Evolutionary conservation across 2,797 vertebrate genomes (phyloP), one percentile per base, ranked within the genome.

Genomic region (Artibeus lituratus): DNA sequence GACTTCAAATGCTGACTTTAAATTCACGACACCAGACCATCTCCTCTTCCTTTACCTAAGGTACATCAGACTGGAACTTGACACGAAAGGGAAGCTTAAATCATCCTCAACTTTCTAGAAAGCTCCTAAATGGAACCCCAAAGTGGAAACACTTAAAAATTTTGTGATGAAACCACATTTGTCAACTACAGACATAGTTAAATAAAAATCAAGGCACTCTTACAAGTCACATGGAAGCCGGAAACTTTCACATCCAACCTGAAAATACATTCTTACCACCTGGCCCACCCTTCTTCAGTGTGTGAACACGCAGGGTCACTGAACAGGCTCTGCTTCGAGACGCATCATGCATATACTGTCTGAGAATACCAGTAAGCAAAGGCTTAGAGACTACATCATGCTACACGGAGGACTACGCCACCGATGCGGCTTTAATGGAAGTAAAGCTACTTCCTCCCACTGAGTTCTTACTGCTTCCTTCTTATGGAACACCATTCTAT

Each of bases 51-150:
- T 98, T 98, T 98, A 98, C 97, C 96, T 94, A 97, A 97, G 70
- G 92, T 91, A 70, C 59, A 77, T 94, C 97, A 97, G 97, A 97
- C 96, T 94, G 91, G 96, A 98, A 97, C 87, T 24, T 76, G 97
- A 94, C 59, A 67, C 65, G 98, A 97, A 98, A 98, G 98, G 98
- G 98, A 99, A 98, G 98, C 97, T 94, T 97, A 98, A 97, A 98
- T 98, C 83, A 97, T 65, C 62, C 84, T 95, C 85, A 72, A 93
- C 95, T 97, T 98, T 97, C 97, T 97, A 97, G 96, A 97, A 98
- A 98, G 98, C 98, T 98, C 98, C 98, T 97, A 73, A 95, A 96
- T 29, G 87, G 97, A 98, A 98, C 96, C 55, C 83, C 72, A 96
- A 98, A 97, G 94, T 91, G 96, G 97, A 97, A 96, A 97, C 42